Evolutionary conservation across 2,797 vertebrate genomes (phyloP), one percentile per base, ranked within the genome.

Genomic region (Numenius phaeopus): DNA sequence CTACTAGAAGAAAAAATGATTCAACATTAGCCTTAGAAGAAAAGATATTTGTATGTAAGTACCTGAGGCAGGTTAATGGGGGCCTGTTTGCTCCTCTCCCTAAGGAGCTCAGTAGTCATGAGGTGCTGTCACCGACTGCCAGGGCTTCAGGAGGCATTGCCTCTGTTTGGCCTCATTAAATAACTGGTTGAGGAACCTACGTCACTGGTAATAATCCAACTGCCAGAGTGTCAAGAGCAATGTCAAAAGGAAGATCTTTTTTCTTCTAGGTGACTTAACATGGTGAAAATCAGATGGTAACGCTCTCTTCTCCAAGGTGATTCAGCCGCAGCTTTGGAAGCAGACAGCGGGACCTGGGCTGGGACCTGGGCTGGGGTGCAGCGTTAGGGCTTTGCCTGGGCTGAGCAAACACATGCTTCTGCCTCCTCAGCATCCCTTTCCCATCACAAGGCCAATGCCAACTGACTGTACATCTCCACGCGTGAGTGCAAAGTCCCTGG

Each of bases 401-500:
- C 37, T 10, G 7, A 22, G 44, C 3, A 3, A 40, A 14, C 49
- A 27, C 49, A 50, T 1, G 10, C 49, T n/a, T 5, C 69, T n/a
- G 59, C 49, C 19, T 7, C 18, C 49, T 49, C 70, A 20, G 23
- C 47, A 21, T 4, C 81, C 46, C 58, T 10, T 9, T 16, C 67
- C n/a, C 42, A 11, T 34, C 3, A 6, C 29, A 7, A 9, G n/a
- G 27, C 49, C 26, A 5, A 1, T 1, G 20, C 24, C 57, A 32
- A 4, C 39, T 2, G 8, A 10, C 8, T n/a, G 13, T 40, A 40
- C 29, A 7, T 6, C 49, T 39, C 47, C 2, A 4, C 3, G 27
- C 4, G 7, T 4, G 22, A 17, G 21, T 23, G 30, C 37, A 50
- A 29, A 42, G 29, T 23, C 55, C 16, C 20, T 14, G 37, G 15